Conservation (phyloP, 2,888 invertebrate species). For the Sarcophaga caerulescens region DNA sequence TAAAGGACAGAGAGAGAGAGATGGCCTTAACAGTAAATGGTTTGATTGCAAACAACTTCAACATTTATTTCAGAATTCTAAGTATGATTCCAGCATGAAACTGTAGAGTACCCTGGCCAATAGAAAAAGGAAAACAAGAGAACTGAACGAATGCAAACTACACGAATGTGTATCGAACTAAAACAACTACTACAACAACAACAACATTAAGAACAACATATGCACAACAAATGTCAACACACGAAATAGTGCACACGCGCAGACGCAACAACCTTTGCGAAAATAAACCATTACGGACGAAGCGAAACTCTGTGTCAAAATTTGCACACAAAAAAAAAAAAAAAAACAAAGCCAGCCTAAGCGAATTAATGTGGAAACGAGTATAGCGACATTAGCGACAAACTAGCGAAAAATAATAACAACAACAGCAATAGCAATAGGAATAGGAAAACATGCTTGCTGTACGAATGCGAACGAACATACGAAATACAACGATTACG, state of each 20-base stretch:
- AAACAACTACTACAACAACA: constrained; percentile 3
- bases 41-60: too few species aligned
- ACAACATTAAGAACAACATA: constrained; percentile 20
- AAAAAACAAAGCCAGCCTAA: too few species aligned
- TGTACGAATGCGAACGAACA: constrained; percentile 19
- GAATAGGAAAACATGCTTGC: neutral
- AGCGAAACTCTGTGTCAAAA: neutral
- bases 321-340: neutral
- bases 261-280: constrained; percentile 70
- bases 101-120: neutral
- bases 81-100: neutral
- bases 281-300: constrained; percentile 34
- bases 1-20: too few species aligned
- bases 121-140: neutral
- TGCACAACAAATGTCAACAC: constrained; percentile 74
- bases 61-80: too few species aligned
- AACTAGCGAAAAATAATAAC: constrained; percentile 35
- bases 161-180: constrained; percentile 39
- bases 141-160: neutral
- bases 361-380: neutral
- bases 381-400: neutral
- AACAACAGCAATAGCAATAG: neutral
- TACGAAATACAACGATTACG: constrained; percentile 26
- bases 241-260: constrained; percentile 73
- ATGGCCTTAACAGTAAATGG: too few species aligned